Evolutionary conservation across 2,888 invertebrate genomes (phyloP).

Genomic region (Drosophila siamana): DNA sequence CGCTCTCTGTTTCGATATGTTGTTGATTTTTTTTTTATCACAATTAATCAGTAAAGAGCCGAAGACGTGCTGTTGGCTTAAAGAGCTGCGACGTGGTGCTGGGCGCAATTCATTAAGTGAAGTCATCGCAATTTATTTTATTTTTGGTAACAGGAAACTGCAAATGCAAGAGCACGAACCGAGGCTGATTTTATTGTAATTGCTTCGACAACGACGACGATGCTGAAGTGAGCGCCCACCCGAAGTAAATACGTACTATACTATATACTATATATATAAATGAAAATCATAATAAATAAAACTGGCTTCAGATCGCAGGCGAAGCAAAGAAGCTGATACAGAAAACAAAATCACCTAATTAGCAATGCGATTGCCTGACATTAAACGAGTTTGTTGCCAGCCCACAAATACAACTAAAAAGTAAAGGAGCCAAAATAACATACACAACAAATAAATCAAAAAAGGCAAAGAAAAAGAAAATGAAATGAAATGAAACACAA

Average conservation of each 20-base stretch:
- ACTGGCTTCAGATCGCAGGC: slow-evolving; percentile 31
- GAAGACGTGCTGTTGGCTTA: slow-evolving; percentile 56
- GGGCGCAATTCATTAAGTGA: slow-evolving; percentile 65
- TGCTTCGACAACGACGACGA: slow-evolving; percentile 35
- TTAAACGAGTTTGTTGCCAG: slow-evolving; percentile 51
- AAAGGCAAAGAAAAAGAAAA: slow-evolving; percentile 1
- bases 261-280: slow-evolving; percentile 17
- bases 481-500: slow-evolving; percentile 4
- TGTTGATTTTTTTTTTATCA: slow-evolving; percentile 34
- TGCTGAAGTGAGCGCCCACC: slow-evolving; percentile 50
- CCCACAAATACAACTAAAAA: slow-evolving; percentile 38
- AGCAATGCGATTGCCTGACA: slow-evolving; percentile 39
- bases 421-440: slow-evolving; percentile 37
- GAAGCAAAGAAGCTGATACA: slow-evolving; percentile 17
- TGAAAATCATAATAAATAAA: slow-evolving; percentile 61
- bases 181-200: slow-evolving; percentile 67
- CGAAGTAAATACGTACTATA: slow-evolving; percentile 30
- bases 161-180: slow-evolving; percentile 62
- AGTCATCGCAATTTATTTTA: slow-evolving; percentile 61
- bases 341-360: slow-evolving; percentile 42
- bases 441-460: too few species aligned
- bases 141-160: slow-evolving; percentile 70
- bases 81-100: slow-evolving; percentile 51
- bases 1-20: background rate
- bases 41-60: slow-evolving; percentile 65